phyloP scores from a whole-genome alignment of 2,113 vertebrate genomes.

The Pseudorasbora parva region DNA sequence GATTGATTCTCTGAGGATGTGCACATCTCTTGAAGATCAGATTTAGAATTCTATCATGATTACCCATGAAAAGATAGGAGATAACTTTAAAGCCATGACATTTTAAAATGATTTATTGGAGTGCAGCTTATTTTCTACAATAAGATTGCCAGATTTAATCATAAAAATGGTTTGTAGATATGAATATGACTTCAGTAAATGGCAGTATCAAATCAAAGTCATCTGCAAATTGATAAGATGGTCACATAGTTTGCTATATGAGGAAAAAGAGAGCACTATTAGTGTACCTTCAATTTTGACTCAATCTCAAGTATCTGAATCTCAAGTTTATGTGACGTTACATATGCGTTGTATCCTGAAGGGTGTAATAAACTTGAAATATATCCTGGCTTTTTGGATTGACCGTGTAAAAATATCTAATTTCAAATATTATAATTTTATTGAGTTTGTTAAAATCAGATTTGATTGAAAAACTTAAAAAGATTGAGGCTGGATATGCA shows the following conservation, averaged over 20 bases:
- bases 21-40: slow-evolving; percentile 11
- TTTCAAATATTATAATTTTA: background rate
- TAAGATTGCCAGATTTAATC: background rate
- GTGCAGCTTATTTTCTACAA: background rate
- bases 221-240: background rate
- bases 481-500: background rate
- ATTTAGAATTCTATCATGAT: background rate
- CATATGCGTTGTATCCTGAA: too few species aligned
- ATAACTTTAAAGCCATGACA: slow-evolving; percentile 5
- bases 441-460: background rate
- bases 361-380: background rate
- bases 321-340: too few species aligned
- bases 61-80: background rate
- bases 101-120: background rate
- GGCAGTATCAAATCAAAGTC: background rate
- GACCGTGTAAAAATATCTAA: background rate
- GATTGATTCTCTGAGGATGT: background rate
- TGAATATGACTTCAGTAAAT: background rate
- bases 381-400: background rate
- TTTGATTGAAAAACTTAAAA: background rate
- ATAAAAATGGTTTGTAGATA: background rate
- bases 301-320: background rate
- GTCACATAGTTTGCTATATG: background rate
- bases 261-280: background rate
- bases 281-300: background rate